phyloP scores from a whole-genome alignment of 1,140 invertebrate species.

The Zaprionus ghesquierei region DNA sequence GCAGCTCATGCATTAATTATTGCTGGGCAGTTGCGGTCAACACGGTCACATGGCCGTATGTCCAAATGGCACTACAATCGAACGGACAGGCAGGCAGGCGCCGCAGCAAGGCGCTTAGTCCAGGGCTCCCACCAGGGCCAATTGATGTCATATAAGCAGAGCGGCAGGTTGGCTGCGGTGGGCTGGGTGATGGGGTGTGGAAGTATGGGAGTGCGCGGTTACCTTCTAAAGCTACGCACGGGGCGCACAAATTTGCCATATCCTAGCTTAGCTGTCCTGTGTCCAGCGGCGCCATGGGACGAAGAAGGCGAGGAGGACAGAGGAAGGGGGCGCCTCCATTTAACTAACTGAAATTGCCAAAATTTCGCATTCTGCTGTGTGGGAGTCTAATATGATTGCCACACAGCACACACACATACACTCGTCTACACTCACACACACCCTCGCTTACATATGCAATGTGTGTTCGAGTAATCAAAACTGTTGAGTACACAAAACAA shows the following conservation, averaged over 20 bases:
- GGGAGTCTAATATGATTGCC: conserved; percentile 53
- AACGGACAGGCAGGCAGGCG: conserved; percentile 7
- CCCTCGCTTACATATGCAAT: not conserved
- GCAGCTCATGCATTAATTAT: conserved; percentile 80
- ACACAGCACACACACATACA: not conserved
- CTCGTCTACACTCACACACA: not conserved
- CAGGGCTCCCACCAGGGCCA: conserved; percentile 12
- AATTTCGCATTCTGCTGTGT: conserved; percentile 21
- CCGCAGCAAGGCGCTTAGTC: conserved; percentile 17
- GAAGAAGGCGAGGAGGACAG: not conserved
- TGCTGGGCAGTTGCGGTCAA: conserved; percentile 74
- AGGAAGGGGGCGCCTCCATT: conserved; percentile 51
- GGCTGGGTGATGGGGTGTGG: too few species aligned
- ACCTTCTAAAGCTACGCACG: conserved; percentile 23
- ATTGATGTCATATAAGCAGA: not conserved
- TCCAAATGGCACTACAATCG: conserved; percentile 29
- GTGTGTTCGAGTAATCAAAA: conserved; percentile 32
- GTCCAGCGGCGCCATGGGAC: not conserved
- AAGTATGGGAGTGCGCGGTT: not conserved
- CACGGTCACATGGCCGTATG: conserved; percentile 47
- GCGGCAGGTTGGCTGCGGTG: not conserved
- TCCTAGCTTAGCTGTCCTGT: conserved; percentile 27
- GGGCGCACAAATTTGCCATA: conserved; percentile 45
- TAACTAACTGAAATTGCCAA: conserved; percentile 70
- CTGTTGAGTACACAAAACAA: conserved; percentile 57